Percentiles rank a stretch among this genome's conserved stretches.
phyloP scores from a whole-genome alignment of 1,140 invertebrate genomes.

The Radopholus similis region DNA sequence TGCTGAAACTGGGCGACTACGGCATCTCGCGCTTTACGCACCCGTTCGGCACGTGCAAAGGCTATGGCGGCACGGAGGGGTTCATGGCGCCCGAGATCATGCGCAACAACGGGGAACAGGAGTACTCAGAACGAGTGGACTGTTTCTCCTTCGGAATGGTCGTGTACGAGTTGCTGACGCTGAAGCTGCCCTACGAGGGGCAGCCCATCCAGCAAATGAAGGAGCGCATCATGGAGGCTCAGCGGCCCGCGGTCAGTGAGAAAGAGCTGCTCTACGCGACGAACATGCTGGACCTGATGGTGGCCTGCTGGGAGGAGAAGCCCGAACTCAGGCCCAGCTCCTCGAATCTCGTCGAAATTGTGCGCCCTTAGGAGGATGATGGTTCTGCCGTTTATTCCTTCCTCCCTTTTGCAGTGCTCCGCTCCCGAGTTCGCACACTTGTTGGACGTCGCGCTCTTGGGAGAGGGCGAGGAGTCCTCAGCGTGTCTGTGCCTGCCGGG shows the following conservation, averaged over 20 bases:
- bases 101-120: conserved; percentile 93
- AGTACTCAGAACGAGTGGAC: conserved; percentile 97
- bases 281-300: conserved; percentile 78
- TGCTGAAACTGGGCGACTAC: conserved; percentile 72
- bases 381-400: too few relatives aligned
- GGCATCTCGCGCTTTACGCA: conserved; percentile 51
- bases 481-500: neutral
- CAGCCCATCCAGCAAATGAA: conserved; percentile 80
- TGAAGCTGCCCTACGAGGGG: conserved; percentile 87
- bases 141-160: conserved; percentile 99
- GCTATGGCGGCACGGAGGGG: conserved; percentile 80
- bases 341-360: conserved; percentile 84
- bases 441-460: conserved; percentile 71
- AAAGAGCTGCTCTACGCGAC: conserved; percentile 62
- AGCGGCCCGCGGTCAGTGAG: conserved; percentile 77
- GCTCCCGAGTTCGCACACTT: conserved; percentile 88
- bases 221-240: conserved; percentile 88
- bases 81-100: conserved; percentile 99
- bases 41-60: conserved; percentile 71
- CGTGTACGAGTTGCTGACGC: conserved; percentile 86
- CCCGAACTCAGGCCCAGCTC: conserved; percentile 81
- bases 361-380: conserved; percentile 66
- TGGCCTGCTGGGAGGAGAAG: conserved; percentile 85
- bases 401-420: conserved; percentile 58
- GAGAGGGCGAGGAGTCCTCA: neutral